These are phyloP conservation scores for Pissodes strobi DNA, from an alignment of 1,140 invertebrate species.

Conservation along the genomic window DNA sequence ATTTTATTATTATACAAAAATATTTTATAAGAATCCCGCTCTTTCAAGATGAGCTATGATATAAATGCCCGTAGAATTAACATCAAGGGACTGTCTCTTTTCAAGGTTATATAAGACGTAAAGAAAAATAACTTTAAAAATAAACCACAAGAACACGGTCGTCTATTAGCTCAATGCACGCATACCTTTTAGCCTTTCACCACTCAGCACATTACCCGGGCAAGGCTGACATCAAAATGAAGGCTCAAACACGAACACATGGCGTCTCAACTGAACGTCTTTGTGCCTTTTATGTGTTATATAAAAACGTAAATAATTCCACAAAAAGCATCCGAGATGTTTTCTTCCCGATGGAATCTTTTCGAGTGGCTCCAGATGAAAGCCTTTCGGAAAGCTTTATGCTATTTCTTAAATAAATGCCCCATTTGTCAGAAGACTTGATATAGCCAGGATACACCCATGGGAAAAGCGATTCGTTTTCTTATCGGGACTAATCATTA, in stretches of 20 bases:
- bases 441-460: too few species aligned
- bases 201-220: neutral
- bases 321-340: constrained; percentile 12
- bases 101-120: too few species aligned
- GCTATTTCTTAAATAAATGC: too few species aligned
- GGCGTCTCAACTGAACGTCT: constrained; percentile 1
- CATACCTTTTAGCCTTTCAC: constrained; percentile 12
- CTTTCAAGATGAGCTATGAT: too few species aligned
- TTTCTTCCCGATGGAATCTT: constrained; percentile 4
- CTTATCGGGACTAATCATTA: too few species aligned
- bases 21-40: too few species aligned
- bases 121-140: constrained; percentile 4
- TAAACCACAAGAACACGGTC: constrained; percentile 1
- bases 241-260: constrained; percentile 11
- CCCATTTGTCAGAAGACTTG: neutral
- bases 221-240: constrained; percentile 11
- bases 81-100: too few species aligned
- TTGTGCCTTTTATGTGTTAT: constrained; percentile 16
- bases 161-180: constrained; percentile 5
- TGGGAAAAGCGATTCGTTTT: too few species aligned
- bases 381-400: neutral
- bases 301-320: constrained; percentile 16
- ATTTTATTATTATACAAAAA: too few species aligned
- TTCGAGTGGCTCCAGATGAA: neutral
- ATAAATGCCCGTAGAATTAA: too few species aligned